Evolutionary conservation across 2,888 invertebrate genomes (phyloP).

Genomic region (Microplitis deprimator): DNA sequence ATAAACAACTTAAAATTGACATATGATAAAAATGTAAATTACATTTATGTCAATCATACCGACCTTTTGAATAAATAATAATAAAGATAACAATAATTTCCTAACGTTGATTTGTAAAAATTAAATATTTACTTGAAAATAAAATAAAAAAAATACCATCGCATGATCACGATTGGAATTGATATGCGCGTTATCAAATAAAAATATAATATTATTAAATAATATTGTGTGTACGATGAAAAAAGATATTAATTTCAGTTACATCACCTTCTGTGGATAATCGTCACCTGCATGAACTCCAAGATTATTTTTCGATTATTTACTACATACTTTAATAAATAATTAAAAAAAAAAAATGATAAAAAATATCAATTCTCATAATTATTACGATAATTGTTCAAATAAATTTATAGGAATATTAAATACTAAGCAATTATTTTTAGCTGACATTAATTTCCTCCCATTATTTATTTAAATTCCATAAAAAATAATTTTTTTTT

Average conservation of each 20-base stretch:
- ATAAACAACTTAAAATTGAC: conserved; percentile 7
- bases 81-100: not conserved
- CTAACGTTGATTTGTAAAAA: conserved; percentile 1
- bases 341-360: not conserved
- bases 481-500: not conserved
- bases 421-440: not conserved
- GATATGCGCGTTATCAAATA: not conserved
- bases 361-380: too few relatives aligned
- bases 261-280: not conserved
- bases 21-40: conserved; percentile 3
- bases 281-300: not conserved
- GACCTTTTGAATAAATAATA: conserved; percentile 14
- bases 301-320: not conserved
- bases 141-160: not conserved
- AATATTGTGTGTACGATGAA: not conserved
- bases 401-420: not conserved
- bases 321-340: not conserved
- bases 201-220: not conserved
- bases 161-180: conserved; percentile 7
- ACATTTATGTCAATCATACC: conserved; percentile 2
- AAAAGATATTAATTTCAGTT: not conserved
- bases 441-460: not conserved
- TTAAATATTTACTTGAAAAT: not conserved
- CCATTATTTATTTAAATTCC: not conserved
- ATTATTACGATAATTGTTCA: not conserved